Conservation (phyloP, 2,888 invertebrate genomes). For the Neocrepidodera transversa region DNA sequence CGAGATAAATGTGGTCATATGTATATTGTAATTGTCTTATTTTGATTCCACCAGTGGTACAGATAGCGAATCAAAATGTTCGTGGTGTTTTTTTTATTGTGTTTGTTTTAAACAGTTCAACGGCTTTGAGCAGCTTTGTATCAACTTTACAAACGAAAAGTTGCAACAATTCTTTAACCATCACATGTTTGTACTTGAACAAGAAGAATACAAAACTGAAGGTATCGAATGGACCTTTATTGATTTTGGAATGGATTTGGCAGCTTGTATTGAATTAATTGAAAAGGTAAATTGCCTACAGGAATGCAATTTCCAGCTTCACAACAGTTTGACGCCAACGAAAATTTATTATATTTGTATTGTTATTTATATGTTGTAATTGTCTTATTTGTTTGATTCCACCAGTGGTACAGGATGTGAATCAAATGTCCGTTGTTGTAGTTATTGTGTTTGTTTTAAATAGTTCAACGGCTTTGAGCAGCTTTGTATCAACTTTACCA, state of each 20-base stretch:
- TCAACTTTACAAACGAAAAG: conserved; percentile 94
- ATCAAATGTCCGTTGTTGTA: conserved; percentile 41
- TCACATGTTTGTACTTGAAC: conserved; percentile 93
- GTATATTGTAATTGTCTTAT: conserved; percentile 23
- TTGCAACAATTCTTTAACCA: conserved; percentile 95
- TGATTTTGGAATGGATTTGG: conserved; percentile 92
- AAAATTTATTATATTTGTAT: background rate
- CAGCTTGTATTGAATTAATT: conserved; percentile 81
- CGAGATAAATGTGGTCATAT: conserved; percentile 6
- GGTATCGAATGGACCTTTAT: conserved; percentile 93
- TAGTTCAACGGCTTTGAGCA: conserved; percentile 92
- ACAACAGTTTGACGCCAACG: no score
- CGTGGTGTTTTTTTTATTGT: conserved; percentile 44
- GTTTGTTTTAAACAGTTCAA: conserved; percentile 70
- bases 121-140: conserved; percentile 92
- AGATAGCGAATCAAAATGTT: conserved; percentile 44
- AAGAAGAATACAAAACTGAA: conserved; percentile 90
- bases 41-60: conserved; percentile 47
- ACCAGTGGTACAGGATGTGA: conserved; percentile 47
- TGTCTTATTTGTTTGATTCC: conserved; percentile 42
- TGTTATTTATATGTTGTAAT: conserved; percentile 22
- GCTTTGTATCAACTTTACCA: conserved; percentile 93
- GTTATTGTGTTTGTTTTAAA: conserved; percentile 52
- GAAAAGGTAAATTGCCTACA: conserved; percentile 81
- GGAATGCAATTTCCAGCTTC: conserved; percentile 2